phyloP scores from a whole-genome alignment of 2,113 vertebrate genomes.

The Limanda limanda region DNA sequence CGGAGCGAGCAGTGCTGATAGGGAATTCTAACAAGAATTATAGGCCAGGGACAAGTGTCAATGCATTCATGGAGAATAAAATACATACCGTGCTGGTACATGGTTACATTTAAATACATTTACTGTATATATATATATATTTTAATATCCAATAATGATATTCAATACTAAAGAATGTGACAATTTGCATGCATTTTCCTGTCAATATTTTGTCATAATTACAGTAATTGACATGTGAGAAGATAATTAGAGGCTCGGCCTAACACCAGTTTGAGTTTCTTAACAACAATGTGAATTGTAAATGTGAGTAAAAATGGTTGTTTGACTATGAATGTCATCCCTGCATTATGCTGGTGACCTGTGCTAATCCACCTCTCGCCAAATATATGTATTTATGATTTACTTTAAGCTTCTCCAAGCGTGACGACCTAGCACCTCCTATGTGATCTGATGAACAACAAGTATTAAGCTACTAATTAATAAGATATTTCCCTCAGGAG shows the following conservation, averaged over 20 bases:
- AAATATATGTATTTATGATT: no score
- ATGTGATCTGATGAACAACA: no score
- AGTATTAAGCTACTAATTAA: no score
- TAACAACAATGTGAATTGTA: not conserved
- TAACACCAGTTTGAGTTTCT: not conserved
- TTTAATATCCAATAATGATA: not conserved
- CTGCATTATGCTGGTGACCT: no score
- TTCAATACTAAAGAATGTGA: not conserved
- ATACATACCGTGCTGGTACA: not conserved
- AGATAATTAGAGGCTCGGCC: slow-evolving; percentile 5
- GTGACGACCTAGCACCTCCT: no score
- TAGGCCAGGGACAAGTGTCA: not conserved
- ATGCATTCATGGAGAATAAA: not conserved
- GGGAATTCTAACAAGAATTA: slow-evolving; percentile 54
- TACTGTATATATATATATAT: not conserved
- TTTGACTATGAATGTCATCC: no score
- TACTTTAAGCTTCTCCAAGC: no score
- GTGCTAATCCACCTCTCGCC: no score
- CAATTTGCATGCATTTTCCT: not conserved
- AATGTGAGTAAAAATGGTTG: no score
- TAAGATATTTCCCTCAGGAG: no score
- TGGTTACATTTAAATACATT: not conserved
- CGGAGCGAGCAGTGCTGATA: slow-evolving; percentile 38
- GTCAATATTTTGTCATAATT: slow-evolving; percentile 14
- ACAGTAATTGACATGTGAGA: slow-evolving; percentile 16